Evolutionary conservation across 2,888 invertebrate genomes (phyloP).

Genomic region (Uropetala carovei): DNA sequence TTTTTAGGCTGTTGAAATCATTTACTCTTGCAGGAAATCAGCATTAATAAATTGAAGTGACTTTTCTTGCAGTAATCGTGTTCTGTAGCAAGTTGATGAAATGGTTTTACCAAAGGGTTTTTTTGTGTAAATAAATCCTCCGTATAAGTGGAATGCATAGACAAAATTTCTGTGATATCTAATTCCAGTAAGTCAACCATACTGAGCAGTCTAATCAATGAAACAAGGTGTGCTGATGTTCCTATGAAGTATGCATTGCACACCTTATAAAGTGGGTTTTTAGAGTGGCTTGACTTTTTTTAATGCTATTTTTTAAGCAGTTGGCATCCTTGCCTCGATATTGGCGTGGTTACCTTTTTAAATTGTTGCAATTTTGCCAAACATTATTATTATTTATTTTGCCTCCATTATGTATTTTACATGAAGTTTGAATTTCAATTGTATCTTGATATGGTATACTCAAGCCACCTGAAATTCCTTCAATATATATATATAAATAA

Average conservation of each 20-base stretch:
- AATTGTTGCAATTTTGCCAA: conserved; percentile 46
- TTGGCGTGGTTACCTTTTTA: conserved; percentile 54
- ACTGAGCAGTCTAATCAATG: conserved; percentile 61
- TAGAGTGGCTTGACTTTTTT: conserved; percentile 57
- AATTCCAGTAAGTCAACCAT: conserved; percentile 58
- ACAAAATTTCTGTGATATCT: conserved; percentile 64
- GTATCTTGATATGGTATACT: conserved; percentile 34
- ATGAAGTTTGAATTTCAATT: conserved; percentile 22
- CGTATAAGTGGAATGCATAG: conserved; percentile 44
- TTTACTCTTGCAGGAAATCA: conserved; percentile 23
- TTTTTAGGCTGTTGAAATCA: conserved; percentile 43
- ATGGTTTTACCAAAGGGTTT: conserved; percentile 53
- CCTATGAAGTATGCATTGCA: conserved; percentile 46
- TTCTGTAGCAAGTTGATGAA: conserved; percentile 34
- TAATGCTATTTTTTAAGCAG: conserved; percentile 6
- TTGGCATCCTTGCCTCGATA: conserved; percentile 47
- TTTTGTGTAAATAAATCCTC: conserved; percentile 55
- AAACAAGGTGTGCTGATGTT: conserved; percentile 47
- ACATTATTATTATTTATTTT: conserved; percentile 51
- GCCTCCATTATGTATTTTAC: conserved; percentile 36
- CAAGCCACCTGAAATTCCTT: conserved; percentile 38
- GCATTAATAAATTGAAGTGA: conserved; percentile 29
- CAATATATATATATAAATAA: conserved; percentile 46
- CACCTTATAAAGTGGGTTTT: conserved; percentile 48
- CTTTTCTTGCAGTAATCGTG: not conserved